Percentiles rank a stretch among this genome's conserved stretches.
Conservation (phyloP, 1,140 invertebrate genomes). For the Pteromalus puparum region DNA sequence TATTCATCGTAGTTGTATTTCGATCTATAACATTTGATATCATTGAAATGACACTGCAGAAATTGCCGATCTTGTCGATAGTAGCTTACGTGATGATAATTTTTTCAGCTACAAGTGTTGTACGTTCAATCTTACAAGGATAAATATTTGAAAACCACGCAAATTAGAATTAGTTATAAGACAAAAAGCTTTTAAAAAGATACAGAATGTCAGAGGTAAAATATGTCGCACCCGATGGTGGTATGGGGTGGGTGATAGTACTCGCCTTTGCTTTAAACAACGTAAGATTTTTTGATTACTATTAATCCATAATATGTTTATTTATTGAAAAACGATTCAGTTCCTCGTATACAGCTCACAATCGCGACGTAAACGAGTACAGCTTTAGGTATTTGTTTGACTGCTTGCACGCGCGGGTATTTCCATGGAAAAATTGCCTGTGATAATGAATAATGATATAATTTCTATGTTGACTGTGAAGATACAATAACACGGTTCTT, state of each 20-base stretch:
- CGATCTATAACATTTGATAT: too few species aligned
- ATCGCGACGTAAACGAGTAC: not conserved
- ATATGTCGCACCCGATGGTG: slow-evolving; percentile 79
- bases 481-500: not conserved
- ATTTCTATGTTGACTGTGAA: not conserved
- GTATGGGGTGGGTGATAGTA: slow-evolving; percentile 83
- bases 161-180: too few species aligned
- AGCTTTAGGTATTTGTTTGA: not conserved
- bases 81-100: not conserved
- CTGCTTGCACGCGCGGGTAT: not conserved
- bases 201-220: slow-evolving; percentile 15
- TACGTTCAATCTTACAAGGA: not conserved
- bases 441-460: not conserved
- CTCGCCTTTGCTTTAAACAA: slow-evolving; percentile 76
- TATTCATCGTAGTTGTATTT: too few species aligned
- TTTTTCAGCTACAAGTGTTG: not conserved
- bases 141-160: not conserved
- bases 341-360: not conserved
- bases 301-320: not conserved
- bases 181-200: not conserved
- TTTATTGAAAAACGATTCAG: not conserved
- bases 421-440: not conserved
- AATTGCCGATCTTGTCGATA: not conserved
- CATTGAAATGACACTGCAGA: too few species aligned
- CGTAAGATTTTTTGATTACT: slow-evolving; percentile 73